Percentiles rank a stretch among this genome's conserved stretches.
phyloP scores from a whole-genome alignment of 2,113 vertebrate genomes.

The Zosterops pallidus region DNA sequence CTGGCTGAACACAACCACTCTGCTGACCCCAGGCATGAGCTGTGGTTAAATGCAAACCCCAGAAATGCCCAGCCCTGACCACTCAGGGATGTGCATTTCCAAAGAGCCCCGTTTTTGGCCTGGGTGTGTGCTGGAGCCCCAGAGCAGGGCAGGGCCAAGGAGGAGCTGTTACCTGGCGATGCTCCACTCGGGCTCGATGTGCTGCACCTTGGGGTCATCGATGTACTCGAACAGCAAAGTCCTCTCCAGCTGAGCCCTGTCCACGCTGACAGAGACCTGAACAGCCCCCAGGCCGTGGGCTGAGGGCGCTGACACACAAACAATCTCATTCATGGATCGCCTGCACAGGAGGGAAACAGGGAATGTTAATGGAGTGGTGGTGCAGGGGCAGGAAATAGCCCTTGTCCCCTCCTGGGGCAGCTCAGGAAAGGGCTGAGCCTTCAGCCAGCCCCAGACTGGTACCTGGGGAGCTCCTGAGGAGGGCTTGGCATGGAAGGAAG shows the following conservation, averaged over 20 bases:
- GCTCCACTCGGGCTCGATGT: slow-evolving; percentile 96
- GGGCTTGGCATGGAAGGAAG: neutral
- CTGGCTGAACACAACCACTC: neutral
- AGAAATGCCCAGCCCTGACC: neutral
- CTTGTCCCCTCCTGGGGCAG: neutral
- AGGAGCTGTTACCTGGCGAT: slow-evolving; percentile 86
- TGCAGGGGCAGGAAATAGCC: fast-evolving
- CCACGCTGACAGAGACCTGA: slow-evolving; percentile 88
- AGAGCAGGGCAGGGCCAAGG: neutral
- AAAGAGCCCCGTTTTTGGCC: neutral
- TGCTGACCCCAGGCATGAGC: neutral
- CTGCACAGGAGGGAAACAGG: slow-evolving; percentile 54
- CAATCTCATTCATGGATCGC: slow-evolving; percentile 88
- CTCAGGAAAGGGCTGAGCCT: neutral
- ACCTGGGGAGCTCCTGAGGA: neutral
- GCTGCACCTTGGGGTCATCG: slow-evolving; percentile 91
- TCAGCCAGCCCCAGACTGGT: neutral
- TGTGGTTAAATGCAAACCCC: neutral
- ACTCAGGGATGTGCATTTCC: neutral
- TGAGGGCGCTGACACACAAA: slow-evolving; percentile 90
- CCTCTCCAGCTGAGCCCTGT: slow-evolving; percentile 85
- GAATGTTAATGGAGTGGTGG: fast-evolving
- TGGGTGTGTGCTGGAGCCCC: neutral
- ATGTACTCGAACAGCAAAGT: slow-evolving; percentile 93
- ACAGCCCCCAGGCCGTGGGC: slow-evolving; percentile 84